phyloP scores from a whole-genome alignment of 2,888 invertebrate genomes.

The Drosophila hamatofila region DNA sequence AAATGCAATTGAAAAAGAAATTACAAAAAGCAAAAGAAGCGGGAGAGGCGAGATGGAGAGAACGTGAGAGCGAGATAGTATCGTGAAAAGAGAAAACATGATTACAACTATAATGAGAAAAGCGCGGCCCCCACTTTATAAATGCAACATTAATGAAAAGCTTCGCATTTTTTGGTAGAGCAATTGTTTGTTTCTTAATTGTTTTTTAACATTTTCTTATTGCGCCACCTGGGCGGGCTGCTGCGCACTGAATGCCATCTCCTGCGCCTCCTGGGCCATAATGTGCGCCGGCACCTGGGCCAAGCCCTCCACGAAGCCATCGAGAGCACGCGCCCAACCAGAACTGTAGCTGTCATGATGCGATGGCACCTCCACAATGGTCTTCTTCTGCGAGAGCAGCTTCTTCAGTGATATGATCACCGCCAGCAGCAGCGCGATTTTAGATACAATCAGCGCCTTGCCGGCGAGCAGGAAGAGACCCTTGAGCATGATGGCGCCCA shows the following conservation, averaged over 20 bases:
- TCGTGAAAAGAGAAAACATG: constrained; percentile 32
- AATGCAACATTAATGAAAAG: constrained; percentile 60
- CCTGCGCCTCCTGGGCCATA: constrained; percentile 86
- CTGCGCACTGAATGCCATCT: constrained; percentile 88
- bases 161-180: constrained; percentile 30
- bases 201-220: constrained; percentile 37
- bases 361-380: constrained; percentile 90
- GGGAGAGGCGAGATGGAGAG: background rate
- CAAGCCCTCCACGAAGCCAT: constrained; percentile 85
- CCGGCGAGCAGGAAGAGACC: constrained; percentile 92
- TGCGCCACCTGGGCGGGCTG: constrained; percentile 80
- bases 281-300: constrained; percentile 85
- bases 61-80: constrained; percentile 13
- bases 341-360: constrained; percentile 87
- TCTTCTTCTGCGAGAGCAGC: constrained; percentile 89
- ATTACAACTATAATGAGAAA: constrained; percentile 31
- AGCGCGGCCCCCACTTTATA: constrained; percentile 49
- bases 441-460: constrained; percentile 93
- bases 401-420: constrained; percentile 93
- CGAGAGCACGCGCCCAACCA: constrained; percentile 87
- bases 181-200: constrained; percentile 15
- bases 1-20: constrained; percentile 6
- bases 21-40: background rate
- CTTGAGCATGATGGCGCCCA: constrained; percentile 93
- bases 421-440: constrained; percentile 92